A percentile compares a stretch with the other conserved stretches of the same genome.
These are phyloP conservation scores for Buathra laborator DNA, from an alignment of 2,888 invertebrate species.

Conservation along the genomic window DNA sequence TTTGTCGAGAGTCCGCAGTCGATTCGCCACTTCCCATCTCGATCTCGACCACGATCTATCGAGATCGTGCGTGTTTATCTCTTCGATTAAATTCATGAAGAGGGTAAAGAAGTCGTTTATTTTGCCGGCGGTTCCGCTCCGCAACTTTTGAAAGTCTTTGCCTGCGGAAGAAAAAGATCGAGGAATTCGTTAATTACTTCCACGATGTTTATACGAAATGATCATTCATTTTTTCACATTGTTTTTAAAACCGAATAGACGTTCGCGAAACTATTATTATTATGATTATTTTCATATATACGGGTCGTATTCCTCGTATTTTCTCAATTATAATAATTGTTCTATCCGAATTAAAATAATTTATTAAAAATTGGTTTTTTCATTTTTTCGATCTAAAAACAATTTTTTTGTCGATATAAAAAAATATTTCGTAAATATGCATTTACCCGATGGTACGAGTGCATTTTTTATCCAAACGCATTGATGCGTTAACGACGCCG, in stretches of 20 bases:
- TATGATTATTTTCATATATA: no score
- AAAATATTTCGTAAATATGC: not conserved
- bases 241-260: no score
- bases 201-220: not conserved
- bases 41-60: constrained; percentile 77
- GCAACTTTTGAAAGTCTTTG: constrained; percentile 79
- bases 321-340: no score
- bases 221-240: no score
- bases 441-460: constrained; percentile 85
- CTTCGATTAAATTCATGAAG: constrained; percentile 80
- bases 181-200: not conserved
- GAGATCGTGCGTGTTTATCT: constrained; percentile 80
- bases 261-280: no score
- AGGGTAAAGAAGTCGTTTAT: constrained; percentile 80
- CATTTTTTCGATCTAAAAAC: no score
- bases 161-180: constrained; percentile 68
- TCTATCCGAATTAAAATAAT: no score
- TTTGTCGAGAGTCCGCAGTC: constrained; percentile 68
- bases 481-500: constrained; percentile 90
- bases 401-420: no score
- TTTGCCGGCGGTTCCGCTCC: constrained; percentile 80
- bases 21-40: constrained; percentile 76
- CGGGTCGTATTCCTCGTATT: no score
- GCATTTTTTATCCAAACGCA: constrained; percentile 86
- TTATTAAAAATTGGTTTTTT: no score